These are phyloP conservation scores for Stegodyphus dumicola DNA, from an alignment of 1,140 invertebrate genomes.

Conservation along the genomic window DNA sequence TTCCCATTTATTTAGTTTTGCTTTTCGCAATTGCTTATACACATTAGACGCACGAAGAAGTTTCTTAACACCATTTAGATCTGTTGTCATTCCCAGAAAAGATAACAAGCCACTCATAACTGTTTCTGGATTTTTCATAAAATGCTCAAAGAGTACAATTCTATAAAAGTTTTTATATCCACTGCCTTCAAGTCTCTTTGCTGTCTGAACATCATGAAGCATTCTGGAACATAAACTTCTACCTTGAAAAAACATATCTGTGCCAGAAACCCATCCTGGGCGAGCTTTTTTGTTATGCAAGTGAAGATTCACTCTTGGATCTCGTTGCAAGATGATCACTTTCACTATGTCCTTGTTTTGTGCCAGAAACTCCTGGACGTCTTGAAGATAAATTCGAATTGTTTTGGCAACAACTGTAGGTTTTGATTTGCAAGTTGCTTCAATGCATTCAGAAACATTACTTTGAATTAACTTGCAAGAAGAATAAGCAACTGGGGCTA, in stretches of 20 bases:
- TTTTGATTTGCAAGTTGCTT: constrained; percentile 29
- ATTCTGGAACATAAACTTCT: constrained; percentile 48
- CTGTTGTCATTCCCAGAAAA: constrained; percentile 14
- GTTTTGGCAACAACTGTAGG: constrained; percentile 8
- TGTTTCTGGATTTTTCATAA: constrained; percentile 46
- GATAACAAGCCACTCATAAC: constrained; percentile 32
- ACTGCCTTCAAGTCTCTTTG: constrained; percentile 12
- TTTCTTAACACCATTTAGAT: not conserved
- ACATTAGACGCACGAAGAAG: constrained; percentile 14
- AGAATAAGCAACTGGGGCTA: not conserved
- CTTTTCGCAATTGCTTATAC: constrained; percentile 10
- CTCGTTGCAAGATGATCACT: constrained; percentile 36
- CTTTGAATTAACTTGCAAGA: not conserved
- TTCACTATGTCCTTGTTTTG: constrained; percentile 22
- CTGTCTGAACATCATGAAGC: constrained; percentile 36
- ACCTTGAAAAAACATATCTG: constrained; percentile 56
- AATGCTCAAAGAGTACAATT: constrained; percentile 51
- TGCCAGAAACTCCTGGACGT: constrained; percentile 25
- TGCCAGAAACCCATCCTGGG: constrained; percentile 14
- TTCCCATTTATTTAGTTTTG: constrained; percentile 42
- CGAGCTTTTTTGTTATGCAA: constrained; percentile 5
- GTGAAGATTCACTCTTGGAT: constrained; percentile 38
- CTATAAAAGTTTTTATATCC: constrained; percentile 33
- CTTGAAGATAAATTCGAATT: constrained; percentile 48
- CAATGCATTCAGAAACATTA: constrained; percentile 34